Percentiles rank a stretch among this genome's conserved stretches.
Evolutionary conservation across 2,797 vertebrate genomes (phyloP).

Genomic region (Sandelia bainsii): DNA sequence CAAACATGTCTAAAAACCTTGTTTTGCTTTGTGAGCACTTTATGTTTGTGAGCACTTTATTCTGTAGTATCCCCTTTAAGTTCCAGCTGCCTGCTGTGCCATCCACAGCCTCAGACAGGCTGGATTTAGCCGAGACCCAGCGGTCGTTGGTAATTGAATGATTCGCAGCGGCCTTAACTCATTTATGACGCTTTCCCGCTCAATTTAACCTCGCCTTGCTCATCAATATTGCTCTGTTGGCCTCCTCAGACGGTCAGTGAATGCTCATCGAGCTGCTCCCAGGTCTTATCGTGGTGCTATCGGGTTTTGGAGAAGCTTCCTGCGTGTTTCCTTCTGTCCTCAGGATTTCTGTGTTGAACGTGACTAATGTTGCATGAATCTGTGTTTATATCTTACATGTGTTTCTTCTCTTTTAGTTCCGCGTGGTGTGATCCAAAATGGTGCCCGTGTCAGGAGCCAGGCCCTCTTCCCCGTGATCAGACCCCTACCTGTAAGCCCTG

Average conservation of each 20-base stretch:
- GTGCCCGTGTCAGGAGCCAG: conserved; percentile 91
- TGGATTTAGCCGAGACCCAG: conserved; percentile 68
- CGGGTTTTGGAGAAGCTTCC: conserved; percentile 31
- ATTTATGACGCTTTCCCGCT: conserved; percentile 83
- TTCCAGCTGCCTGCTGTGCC: conserved; percentile 30
- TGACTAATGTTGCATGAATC: background rate
- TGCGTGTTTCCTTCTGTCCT: conserved; percentile 66
- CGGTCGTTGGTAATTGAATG: conserved; percentile 82
- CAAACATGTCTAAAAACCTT: accelerated
- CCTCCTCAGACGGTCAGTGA: conserved; percentile 55
- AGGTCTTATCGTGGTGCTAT: conserved; percentile 38
- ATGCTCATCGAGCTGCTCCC: conserved; percentile 63
- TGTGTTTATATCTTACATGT: conserved; percentile 14
- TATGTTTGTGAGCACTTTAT: background rate
- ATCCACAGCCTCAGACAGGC: conserved; percentile 52
- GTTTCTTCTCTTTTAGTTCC: conserved; percentile 83
- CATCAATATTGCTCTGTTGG: conserved; percentile 80
- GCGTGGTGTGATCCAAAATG: conserved; percentile 95
- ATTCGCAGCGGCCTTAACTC: conserved; percentile 79
- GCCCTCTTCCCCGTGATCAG: conserved; percentile 94
- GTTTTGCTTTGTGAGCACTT: background rate
- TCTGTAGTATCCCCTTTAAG: conserved; percentile 12
- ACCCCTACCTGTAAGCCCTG: conserved; percentile 92
- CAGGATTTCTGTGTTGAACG: conserved; percentile 69
- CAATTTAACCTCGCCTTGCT: conserved; percentile 80